phyloP scores from a whole-genome alignment of 2,888 invertebrate species.

The Ornithoptera alexandrae region DNA sequence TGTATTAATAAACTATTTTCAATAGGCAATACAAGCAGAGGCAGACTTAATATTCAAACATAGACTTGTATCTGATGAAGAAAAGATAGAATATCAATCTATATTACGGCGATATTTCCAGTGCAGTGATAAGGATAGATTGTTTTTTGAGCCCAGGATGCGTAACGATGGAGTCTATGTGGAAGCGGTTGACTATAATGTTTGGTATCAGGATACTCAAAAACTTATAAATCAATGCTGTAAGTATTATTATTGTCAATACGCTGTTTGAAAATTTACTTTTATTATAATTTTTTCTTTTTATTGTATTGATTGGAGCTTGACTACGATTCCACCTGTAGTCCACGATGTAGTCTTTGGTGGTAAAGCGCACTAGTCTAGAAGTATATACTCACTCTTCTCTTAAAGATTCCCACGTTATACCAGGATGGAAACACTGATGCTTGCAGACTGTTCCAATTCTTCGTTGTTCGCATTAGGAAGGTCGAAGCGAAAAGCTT shows the following conservation, averaged over 20 bases:
- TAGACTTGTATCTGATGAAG: conserved; percentile 83
- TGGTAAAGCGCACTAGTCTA: too few species aligned
- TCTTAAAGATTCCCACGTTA: too few species aligned
- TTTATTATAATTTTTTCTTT: too few species aligned
- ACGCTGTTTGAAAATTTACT: not conserved
- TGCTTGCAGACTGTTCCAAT: too few species aligned
- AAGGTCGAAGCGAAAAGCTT: too few species aligned
- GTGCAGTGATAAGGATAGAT: conserved; percentile 42
- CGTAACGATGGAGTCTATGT: conserved; percentile 63
- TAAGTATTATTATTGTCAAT: conserved; percentile 55
- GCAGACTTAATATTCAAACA: conserved; percentile 87
- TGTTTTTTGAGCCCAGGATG: conserved; percentile 53
- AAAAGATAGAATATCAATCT: conserved; percentile 82
- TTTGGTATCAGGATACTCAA: conserved; percentile 82
- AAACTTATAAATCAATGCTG: conserved; percentile 83
- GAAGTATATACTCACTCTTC: too few species aligned
- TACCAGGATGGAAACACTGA: too few species aligned
- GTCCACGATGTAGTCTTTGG: too few species aligned
- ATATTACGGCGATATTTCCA: conserved; percentile 78
- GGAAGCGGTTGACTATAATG: conserved; percentile 71
- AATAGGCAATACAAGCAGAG: conserved; percentile 86
- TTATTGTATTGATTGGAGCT: too few species aligned
- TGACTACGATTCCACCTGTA: too few species aligned
- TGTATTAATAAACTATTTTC: not conserved
- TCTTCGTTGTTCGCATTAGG: too few species aligned